These are phyloP conservation scores for Cephus pygmeus DNA, from an alignment of 2,888 invertebrate genomes.

Conservation along the genomic window DNA sequence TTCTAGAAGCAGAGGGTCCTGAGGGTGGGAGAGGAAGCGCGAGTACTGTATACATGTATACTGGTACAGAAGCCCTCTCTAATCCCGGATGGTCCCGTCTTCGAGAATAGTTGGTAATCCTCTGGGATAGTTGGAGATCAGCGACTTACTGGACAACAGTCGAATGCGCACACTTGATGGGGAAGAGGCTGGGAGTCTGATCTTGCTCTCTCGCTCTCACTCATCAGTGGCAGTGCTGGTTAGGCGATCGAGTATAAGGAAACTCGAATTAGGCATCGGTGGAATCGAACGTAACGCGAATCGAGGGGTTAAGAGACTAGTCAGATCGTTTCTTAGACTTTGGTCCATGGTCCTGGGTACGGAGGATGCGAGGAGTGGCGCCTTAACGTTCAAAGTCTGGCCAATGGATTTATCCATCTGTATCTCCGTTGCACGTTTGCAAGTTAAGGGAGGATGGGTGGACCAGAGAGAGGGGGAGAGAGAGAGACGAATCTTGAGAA, in stretches of 20 bases:
- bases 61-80: conserved; percentile 29
- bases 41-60: neutral
- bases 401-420: neutral
- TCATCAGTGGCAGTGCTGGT: neutral
- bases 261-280: conserved; percentile 5
- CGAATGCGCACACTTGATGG: conserved; percentile 41
- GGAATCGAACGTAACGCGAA: conserved; percentile 1
- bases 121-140: conserved; percentile 65
- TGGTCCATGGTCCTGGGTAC: neutral
- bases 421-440: neutral
- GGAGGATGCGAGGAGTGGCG: neutral
- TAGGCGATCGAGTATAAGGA: conserved; percentile 5
- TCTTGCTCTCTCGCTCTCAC: neutral
- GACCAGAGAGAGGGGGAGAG: conserved; percentile 17
- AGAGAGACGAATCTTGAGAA: conserved; percentile 15
- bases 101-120: conserved; percentile 64
- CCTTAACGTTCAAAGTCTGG: neutral
- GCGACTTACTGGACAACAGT: conserved; percentile 60
- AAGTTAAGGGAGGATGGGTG: neutral
- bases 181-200: neutral
- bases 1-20: neutral
- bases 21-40: neutral
- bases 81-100: conserved; percentile 60
- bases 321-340: neutral
- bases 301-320: neutral